Evolutionary conservation across 2,888 invertebrate genomes (phyloP).

Genomic region (Diabrotica balteata): DNA sequence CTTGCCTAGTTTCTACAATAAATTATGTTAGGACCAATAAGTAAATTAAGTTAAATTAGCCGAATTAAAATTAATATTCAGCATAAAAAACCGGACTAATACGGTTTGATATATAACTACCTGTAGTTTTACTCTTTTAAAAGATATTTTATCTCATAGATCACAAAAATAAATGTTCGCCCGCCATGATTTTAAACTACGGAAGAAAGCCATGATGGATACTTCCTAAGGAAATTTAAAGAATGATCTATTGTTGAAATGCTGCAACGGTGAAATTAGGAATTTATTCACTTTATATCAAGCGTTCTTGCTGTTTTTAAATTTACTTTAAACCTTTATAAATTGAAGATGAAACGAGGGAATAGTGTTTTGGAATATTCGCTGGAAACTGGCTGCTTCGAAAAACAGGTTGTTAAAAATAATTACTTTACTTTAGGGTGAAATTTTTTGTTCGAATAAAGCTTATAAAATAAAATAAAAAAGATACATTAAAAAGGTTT

Average conservation of each 20-base stretch:
- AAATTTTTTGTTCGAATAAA: too few relatives aligned
- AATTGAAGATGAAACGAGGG: background rate
- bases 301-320: conserved; percentile 12
- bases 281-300: conserved; percentile 20
- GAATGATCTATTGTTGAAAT: conserved; percentile 24
- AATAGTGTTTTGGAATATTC: too few relatives aligned
- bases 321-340: conserved; percentile 11
- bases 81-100: conserved; percentile 1
- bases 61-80: too few relatives aligned
- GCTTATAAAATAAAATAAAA: too few relatives aligned
- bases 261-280: conserved; percentile 23
- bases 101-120: conserved; percentile 9
- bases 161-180: conserved; percentile 23
- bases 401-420: too few relatives aligned
- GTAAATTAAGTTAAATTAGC: too few relatives aligned
- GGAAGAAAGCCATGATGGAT: conserved; percentile 23
- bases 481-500: too few relatives aligned
- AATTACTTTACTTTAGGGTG: too few relatives aligned
- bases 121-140: conserved; percentile 13
- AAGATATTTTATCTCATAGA: conserved; percentile 23
- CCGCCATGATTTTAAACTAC: conserved; percentile 25
- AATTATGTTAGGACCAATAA: too few relatives aligned
- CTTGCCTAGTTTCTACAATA: too few relatives aligned
- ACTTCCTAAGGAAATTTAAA: conserved; percentile 28
- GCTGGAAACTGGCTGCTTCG: too few relatives aligned